phyloP scores from a whole-genome alignment of 2,888 invertebrate species.

The Drosophila trichaetosa region DNA sequence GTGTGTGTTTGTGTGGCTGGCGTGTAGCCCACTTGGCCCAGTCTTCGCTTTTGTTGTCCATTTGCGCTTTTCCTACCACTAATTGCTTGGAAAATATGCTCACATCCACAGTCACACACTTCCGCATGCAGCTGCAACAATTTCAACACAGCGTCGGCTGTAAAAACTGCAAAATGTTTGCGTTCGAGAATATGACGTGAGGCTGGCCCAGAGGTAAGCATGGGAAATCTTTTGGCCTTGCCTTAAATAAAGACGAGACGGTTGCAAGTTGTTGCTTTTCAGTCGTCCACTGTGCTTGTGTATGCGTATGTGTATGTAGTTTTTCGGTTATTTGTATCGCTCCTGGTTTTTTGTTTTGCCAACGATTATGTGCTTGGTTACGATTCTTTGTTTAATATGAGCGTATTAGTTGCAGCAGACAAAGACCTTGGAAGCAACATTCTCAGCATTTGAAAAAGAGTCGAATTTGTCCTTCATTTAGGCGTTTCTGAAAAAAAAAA shows the following conservation, averaged over 20 bases:
- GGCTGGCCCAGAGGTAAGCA: conserved; percentile 2
- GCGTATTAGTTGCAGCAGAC: not conserved
- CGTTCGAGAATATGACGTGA: conserved; percentile 21
- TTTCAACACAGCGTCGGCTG: conserved; percentile 47
- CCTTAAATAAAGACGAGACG: conserved; percentile 46
- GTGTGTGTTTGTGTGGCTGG: conserved; percentile 2
- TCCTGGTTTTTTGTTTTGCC: conserved; percentile 8
- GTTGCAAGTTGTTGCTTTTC: conserved; percentile 34
- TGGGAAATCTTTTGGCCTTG: conserved; percentile 42
- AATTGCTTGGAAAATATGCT: conserved; percentile 77
- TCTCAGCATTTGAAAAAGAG: not conserved
- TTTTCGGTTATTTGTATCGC: conserved; percentile 33
- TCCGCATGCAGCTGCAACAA: conserved; percentile 65
- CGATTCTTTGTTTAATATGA: conserved; percentile 9
- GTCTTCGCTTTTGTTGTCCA: conserved; percentile 40
- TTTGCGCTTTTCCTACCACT: conserved; percentile 57
- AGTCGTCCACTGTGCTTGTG: not conserved
- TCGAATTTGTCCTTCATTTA: not conserved
- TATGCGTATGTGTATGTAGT: not conserved
- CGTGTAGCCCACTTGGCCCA: conserved; percentile 39
- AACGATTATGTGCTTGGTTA: conserved; percentile 45
- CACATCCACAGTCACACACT: conserved; percentile 68
- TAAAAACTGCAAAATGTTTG: conserved; percentile 58
- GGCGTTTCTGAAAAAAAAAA: no score
- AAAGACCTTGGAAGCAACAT: not conserved